phyloP scores from a whole-genome alignment of 2,113 vertebrate species.

The Clarias batrachus region DNA sequence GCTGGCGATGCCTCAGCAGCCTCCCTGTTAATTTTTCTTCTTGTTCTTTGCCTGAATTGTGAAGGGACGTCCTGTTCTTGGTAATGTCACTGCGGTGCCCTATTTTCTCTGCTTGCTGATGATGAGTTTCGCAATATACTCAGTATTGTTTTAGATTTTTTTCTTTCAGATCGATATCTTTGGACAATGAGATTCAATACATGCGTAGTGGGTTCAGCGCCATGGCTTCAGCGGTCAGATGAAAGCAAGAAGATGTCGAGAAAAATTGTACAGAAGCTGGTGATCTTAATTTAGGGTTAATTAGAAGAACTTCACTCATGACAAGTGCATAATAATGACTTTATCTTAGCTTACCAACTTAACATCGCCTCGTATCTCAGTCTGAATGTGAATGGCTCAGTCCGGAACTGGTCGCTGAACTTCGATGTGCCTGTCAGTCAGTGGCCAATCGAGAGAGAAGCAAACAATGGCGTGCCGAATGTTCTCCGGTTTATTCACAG shows the following conservation, averaged over 20 bases:
- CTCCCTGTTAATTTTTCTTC: neutral
- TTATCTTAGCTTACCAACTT: neutral
- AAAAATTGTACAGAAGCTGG: neutral
- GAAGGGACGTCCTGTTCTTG: neutral
- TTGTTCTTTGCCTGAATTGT: neutral
- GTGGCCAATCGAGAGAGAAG: too few species aligned
- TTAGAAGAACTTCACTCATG: neutral
- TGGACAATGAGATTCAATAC: too few species aligned
- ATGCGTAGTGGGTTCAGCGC: neutral
- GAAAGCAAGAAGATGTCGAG: neutral
- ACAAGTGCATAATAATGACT: neutral
- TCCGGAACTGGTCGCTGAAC: neutral
- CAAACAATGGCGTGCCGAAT: too few species aligned
- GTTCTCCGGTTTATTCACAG: too few species aligned
- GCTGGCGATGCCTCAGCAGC: neutral
- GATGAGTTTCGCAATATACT: neutral
- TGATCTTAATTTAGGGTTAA: neutral
- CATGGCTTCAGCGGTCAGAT: neutral
- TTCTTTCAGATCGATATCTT: neutral
- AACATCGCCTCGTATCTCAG: neutral
- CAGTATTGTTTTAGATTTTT: neutral
- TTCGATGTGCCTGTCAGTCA: too few species aligned
- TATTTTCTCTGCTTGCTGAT: neutral
- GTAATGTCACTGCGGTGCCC: neutral
- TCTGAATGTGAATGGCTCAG: too few species aligned